phyloP scores from a whole-genome alignment of 2,797 vertebrate species.

The Hyperoplus immaculatus region DNA sequence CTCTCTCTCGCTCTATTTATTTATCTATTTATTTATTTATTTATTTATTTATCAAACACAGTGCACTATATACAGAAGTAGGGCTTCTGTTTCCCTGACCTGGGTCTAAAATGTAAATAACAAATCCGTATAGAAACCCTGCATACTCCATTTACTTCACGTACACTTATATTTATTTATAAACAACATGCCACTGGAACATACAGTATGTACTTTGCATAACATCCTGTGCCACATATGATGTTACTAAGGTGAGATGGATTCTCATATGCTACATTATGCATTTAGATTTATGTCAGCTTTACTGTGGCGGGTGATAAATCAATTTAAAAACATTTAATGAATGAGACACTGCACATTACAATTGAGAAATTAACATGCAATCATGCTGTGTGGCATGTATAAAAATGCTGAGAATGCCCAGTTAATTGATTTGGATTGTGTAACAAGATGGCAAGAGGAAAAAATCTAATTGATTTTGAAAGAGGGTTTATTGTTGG shows the following conservation, averaged over 20 bases:
- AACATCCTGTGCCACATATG: background rate
- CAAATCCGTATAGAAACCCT: background rate
- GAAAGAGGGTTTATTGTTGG: too few relatives aligned
- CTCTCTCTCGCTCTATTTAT: too few relatives aligned
- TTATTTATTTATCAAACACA: too few relatives aligned
- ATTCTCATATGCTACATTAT: background rate
- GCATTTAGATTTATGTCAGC: background rate
- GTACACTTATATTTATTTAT: background rate
- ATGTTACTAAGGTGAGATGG: background rate
- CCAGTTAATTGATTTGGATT: too few relatives aligned
- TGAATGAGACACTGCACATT: too few relatives aligned
- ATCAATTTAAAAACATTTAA: too few relatives aligned
- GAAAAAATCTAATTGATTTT: too few relatives aligned
- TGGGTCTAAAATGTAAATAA: conserved; percentile 19
- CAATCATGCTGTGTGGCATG: too few relatives aligned
- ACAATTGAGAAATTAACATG: too few relatives aligned
- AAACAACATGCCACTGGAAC: background rate
- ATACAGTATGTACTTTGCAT: background rate
- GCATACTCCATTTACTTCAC: background rate
- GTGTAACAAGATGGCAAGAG: too few relatives aligned
- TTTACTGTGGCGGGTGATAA: background rate
- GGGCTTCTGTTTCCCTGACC: conserved; percentile 4
- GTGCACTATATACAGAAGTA: background rate
- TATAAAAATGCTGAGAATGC: too few relatives aligned
- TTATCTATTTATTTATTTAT: too few relatives aligned